A percentile compares a stretch with the other conserved stretches of the same genome.
Evolutionary conservation across 1,140 invertebrate species (phyloP).

Genomic region (Trypoxylus dichotomus): DNA sequence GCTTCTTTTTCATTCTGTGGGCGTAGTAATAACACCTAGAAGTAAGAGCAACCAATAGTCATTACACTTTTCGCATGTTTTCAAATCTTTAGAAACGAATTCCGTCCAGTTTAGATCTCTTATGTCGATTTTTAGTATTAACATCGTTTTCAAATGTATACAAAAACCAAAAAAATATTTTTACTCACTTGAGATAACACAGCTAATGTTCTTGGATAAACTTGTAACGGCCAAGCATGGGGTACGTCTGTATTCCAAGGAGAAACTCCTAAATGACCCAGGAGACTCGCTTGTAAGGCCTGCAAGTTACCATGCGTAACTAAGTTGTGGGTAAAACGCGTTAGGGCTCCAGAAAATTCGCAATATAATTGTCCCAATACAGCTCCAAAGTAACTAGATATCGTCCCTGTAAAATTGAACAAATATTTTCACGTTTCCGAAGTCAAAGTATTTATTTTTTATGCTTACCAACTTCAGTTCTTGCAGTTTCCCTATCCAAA

Average conservation of each 20-base stretch:
- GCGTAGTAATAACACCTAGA: slow-evolving; percentile 74
- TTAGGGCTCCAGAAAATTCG: slow-evolving; percentile 76
- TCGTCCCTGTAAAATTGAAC: no score
- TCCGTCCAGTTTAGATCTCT: no score
- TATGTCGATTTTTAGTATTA: no score
- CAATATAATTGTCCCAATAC: slow-evolving; percentile 72
- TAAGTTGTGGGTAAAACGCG: slow-evolving; percentile 83
- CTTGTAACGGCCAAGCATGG: slow-evolving; percentile 77
- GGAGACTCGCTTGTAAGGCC: slow-evolving; percentile 69
- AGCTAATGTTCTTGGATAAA: slow-evolving; percentile 77
- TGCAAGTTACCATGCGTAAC: slow-evolving; percentile 73
- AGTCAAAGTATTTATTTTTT: no score
- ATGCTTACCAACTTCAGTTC: slow-evolving; percentile 76
- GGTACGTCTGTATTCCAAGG: slow-evolving; percentile 65
- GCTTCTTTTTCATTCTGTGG: slow-evolving; percentile 84
- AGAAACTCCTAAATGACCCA: slow-evolving; percentile 76
- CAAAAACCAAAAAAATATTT: no score
- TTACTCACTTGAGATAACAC: slow-evolving; percentile 65
- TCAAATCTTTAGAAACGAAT: no score
- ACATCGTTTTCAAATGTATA: no score
- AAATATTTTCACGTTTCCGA: no score
- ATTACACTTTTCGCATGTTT: no score
- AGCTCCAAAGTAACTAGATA: slow-evolving; percentile 71
- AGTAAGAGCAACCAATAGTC: not conserved
- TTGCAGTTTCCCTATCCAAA: slow-evolving; percentile 79